phyloP scores from a whole-genome alignment of 35 echinoderm and acorn worm genomes.

The Heliocidaris tuberculata region DNA sequence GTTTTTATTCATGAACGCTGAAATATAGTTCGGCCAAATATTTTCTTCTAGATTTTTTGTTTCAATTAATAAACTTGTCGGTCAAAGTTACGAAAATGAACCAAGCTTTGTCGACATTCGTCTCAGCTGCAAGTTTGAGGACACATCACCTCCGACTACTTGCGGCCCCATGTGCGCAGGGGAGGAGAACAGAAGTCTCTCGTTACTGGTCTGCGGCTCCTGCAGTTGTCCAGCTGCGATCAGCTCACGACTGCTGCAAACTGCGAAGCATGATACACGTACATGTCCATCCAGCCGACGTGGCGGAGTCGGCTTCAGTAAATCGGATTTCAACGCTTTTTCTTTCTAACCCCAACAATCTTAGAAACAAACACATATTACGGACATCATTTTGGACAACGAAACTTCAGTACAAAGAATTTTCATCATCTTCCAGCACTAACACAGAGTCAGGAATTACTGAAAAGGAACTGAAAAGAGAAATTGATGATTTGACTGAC shows the following conservation, averaged over 20 bases:
- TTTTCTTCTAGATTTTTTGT: neutral
- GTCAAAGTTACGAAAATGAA: neutral
- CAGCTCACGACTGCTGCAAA: neutral
- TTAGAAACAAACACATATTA: neutral
- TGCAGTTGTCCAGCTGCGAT: neutral
- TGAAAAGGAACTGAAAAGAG: constrained; percentile 54
- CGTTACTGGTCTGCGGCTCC: neutral
- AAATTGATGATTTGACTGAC: constrained; percentile 68
- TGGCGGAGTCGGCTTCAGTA: neutral
- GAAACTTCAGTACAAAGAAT: neutral
- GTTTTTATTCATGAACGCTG: neutral
- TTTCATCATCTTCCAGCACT: neutral
- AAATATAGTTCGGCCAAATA: neutral
- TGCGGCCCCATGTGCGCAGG: neutral
- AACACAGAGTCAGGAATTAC: neutral
- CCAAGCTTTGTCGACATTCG: neutral
- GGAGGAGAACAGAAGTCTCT: neutral
- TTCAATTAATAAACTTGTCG: neutral
- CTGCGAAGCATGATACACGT: neutral
- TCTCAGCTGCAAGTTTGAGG: neutral
- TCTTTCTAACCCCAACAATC: neutral
- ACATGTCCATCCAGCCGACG: no score
- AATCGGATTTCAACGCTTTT: neutral
- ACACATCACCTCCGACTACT: neutral
- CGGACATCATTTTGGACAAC: neutral